Base-by-base conservation (phyloP, 2,113 vertebrate species). In the Ancistrus triradiatus region DNA sequence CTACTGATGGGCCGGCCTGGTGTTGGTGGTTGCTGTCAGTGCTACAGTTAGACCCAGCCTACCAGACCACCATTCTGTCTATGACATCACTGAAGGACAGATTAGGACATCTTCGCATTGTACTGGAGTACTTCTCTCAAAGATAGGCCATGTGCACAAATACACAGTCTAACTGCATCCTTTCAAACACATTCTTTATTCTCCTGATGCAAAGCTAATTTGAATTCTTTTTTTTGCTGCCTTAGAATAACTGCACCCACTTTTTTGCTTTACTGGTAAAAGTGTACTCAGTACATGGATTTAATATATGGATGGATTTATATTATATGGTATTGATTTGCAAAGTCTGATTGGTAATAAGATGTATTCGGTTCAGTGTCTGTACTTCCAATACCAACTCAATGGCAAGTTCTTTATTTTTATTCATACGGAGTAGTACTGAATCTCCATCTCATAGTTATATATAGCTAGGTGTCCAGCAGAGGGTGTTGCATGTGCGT, bases 21-120 rank as follows among this genome's bases (percentile, higher is more conserved):
- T 91, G 88, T 78, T 91, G 90, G 90, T 90, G 88, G 90, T 83
- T 93, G 58, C 75, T 90, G 37, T 90, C 89, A 15, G 77, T 89
- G 44, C 81, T 92, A 25, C 87, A 88, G 68, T 84, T 93, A 25
- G 90, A 91, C 49, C 84, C 87, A 0, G 80, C 83, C 62, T 90
- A 89, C 70, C 89, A 92, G 72, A 88, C 90, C 69, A 86, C 61
- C 1, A 79, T 95, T 35, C 79, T 94, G 51, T 92, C 91, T 24
- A 83, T 83, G 76, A 87, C 83, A 0, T 91, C 89, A 0, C 87
- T 93, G 68, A 89, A 83, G 1, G 82, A 90, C 37, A 87, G 92
- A 8, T 78, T 93, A 19, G 72, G 76, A 43, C 91, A 93, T 75
- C 81, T 94, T 58, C 90, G 89, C 64, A 85, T 78, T 13, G 72